Conservation (phyloP, 2,888 invertebrate genomes). For the Eubasilissa splendida region DNA sequence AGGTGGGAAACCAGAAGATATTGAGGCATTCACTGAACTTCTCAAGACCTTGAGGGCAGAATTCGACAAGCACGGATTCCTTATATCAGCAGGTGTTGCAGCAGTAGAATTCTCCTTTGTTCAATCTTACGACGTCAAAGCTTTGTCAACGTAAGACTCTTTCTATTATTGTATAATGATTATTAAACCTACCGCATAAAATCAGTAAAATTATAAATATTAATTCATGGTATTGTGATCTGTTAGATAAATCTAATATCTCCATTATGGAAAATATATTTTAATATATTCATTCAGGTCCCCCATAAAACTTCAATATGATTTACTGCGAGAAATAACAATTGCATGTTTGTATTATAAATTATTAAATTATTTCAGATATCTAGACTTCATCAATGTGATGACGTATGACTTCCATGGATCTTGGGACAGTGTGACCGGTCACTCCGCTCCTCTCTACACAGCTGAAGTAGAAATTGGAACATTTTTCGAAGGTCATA, state of each 20-base stretch:
- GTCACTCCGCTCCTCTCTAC: constrained; percentile 79
- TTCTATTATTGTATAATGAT: background rate
- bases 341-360: no score
- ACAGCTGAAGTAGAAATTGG: constrained; percentile 64
- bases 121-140: constrained; percentile 74
- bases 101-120: constrained; percentile 69
- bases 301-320: no score
- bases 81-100: constrained; percentile 76
- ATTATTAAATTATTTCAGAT: constrained; percentile 62
- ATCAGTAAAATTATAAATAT: no score
- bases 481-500: constrained; percentile 39
- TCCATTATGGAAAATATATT: no score
- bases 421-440: constrained; percentile 76
- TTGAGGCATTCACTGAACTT: constrained; percentile 70
- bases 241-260: no score
- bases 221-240: no score
- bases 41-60: constrained; percentile 73
- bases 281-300: no score
- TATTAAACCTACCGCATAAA: no score
- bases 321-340: no score
- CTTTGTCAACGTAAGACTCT: constrained; percentile 68
- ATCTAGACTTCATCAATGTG: constrained; percentile 78
- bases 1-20: constrained; percentile 62
- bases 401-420: constrained; percentile 86
- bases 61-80: constrained; percentile 70